Evolutionary conservation across 1,140 invertebrate genomes (phyloP), one percentile per base, ranked within the genome.

Genomic region (Drosophila kurseongensis): DNA sequence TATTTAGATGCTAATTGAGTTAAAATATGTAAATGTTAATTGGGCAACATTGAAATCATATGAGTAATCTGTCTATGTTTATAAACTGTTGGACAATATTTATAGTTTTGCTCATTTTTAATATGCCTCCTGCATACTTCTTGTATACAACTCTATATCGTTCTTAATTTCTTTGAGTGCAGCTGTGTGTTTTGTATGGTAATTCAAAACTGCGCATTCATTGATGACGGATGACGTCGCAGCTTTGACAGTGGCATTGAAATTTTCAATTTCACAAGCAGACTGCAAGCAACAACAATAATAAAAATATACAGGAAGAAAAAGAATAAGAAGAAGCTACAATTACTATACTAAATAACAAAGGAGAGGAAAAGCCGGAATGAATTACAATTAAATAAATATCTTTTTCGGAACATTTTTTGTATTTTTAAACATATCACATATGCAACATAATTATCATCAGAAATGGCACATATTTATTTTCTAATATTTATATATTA

Each of bases 241-340:
- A 69, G 57, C 75, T 72, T 69, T 86, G 82, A 63, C 81, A 86
- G 48, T 85, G 82, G 81, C 82, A 85, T 81, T 86, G 82, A 75
- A 67, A 85, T 78, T 51, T 58, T 45, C 10, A 85, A 66, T 51
- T 55, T 48, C 40, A 27, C 23, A 44, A 69, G 35, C 56, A 63
- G 58, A 75, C 47, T 69, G 68, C 27, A 60, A 47, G 27, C 50
- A 69, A 29, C 44, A 61, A 52, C 45, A 47, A 59, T n/a, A 40
- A 57, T 41, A 71, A 36, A 16, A 60, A 50, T 23, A 10, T 18
- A 42, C 63, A 48, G 47, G 38, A 51, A 67, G 14, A 65, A 23
- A 14, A 47, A 48, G 29, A 47, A 58, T 6, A 18, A 48, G 35
- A 27, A 58, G 18, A 16, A 50, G 14, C 16, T 42, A 16, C 38